A percentile compares a stretch with the other conserved stretches of the same genome.
Evolutionary conservation across 2,113 vertebrate species (phyloP).

Genomic region (Prionailurus viverrinus): DNA sequence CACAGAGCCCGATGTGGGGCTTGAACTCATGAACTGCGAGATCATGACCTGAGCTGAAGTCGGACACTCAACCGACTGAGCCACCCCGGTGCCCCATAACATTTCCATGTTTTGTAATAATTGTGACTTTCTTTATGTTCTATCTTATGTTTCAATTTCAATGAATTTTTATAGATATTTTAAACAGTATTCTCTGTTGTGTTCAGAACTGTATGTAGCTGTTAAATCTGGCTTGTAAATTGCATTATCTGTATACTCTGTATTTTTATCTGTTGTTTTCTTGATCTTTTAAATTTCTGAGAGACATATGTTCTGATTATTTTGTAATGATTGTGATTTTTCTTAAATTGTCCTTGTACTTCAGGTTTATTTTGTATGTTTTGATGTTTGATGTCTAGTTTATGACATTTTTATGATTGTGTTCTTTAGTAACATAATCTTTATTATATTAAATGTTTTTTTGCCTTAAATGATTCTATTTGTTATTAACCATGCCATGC

Average conservation of each 20-base stretch:
- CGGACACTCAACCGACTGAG: too few relatives aligned
- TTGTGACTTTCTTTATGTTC: not conserved
- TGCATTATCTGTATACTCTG: not conserved
- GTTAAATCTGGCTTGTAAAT: not conserved
- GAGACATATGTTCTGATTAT: not conserved
- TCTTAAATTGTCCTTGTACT: slow-evolving; percentile 19
- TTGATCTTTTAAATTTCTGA: slow-evolving; percentile 37
- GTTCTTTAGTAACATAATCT: slow-evolving; percentile 1
- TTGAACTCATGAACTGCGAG: too few relatives aligned
- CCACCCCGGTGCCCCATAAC: not conserved
- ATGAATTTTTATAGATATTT: not conserved
- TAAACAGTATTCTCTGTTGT: not conserved
- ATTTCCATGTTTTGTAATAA: not conserved
- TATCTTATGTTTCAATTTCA: not conserved
- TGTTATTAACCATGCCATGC: not conserved
- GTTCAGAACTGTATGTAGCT: not conserved
- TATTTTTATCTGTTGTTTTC: not conserved
- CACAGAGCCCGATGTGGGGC: too few relatives aligned
- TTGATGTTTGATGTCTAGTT: not conserved
- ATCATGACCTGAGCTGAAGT: too few relatives aligned
- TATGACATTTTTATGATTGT: not conserved
- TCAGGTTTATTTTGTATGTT: not conserved
- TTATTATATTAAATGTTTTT: slow-evolving; percentile 7
- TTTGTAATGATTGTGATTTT: not conserved
- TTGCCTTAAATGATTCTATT: not conserved